Evolutionary conservation across 2,888 invertebrate species (phyloP).

Genomic region (Patella depressa): DNA sequence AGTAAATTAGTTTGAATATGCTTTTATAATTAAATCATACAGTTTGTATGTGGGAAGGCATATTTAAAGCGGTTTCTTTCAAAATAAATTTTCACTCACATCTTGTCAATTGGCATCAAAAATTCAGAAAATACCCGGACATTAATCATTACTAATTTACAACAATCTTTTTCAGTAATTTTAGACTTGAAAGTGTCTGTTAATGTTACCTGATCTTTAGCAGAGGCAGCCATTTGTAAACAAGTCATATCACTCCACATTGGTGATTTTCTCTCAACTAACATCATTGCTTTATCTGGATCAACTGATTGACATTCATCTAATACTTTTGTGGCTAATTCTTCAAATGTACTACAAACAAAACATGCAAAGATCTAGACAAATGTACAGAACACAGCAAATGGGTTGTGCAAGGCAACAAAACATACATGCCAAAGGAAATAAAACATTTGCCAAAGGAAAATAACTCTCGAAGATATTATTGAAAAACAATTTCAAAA

Average conservation of each 20-base stretch:
- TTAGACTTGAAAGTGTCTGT: too few relatives aligned
- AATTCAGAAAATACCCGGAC: too few relatives aligned
- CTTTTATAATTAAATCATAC: too few relatives aligned
- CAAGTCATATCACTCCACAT: constrained; percentile 69
- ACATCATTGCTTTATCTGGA: constrained; percentile 68
- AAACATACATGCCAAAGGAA: background rate
- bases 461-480: background rate
- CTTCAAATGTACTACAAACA: constrained; percentile 67
- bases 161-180: too few relatives aligned
- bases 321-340: constrained; percentile 66
- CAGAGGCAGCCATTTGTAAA: constrained; percentile 68
- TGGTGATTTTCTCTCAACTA: constrained; percentile 66
- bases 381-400: background rate
- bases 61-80: too few relatives aligned
- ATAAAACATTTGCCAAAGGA: background rate
- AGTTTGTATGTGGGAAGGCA: too few relatives aligned
- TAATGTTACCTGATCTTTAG: constrained; percentile 55
- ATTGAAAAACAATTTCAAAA: too few relatives aligned
- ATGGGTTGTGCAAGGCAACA: background rate
- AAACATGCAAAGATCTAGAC: background rate
- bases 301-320: constrained; percentile 68
- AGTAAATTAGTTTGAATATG: too few relatives aligned
- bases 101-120: too few relatives aligned
- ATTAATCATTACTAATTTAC: too few relatives aligned
- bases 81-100: too few relatives aligned